Conservation (phyloP, 1,140 invertebrate species). For the Nixonia krombeini region DNA sequence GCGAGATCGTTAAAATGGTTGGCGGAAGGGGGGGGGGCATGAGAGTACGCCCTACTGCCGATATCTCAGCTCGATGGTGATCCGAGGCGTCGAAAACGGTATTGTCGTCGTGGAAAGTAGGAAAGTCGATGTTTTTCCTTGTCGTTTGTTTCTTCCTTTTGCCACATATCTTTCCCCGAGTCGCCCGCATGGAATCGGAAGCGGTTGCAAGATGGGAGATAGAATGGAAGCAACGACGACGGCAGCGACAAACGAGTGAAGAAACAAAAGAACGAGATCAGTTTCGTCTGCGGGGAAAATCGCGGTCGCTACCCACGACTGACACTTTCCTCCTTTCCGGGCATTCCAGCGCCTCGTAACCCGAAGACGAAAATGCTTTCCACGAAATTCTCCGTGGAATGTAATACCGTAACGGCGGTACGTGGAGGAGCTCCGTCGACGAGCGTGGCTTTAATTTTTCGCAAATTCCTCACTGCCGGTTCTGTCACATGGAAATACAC, state of each 20-base stretch:
- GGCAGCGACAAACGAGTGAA: constrained; percentile 22
- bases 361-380: constrained; percentile 26
- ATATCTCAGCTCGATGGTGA: constrained; percentile 27
- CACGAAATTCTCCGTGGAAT: constrained; percentile 29
- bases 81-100: no score
- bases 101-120: constrained; percentile 14
- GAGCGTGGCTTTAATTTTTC: constrained; percentile 40
- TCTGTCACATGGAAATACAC: constrained; percentile 16
- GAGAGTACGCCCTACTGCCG: no score
- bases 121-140: neutral
- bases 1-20: no score
- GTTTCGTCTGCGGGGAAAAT: constrained; percentile 18
- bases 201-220: constrained; percentile 26
- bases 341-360: constrained; percentile 9
- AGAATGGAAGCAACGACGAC: constrained; percentile 5
- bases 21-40: no score
- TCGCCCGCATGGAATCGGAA: constrained; percentile 26
- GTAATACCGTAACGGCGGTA: constrained; percentile 37
- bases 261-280: constrained; percentile 31
- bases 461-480: constrained; percentile 17
- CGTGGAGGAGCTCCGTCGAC: constrained; percentile 22
- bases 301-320: constrained; percentile 12
- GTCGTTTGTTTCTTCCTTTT: neutral
- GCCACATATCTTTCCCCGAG: neutral
- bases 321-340: constrained; percentile 23